Evolutionary conservation across 2,888 invertebrate genomes (phyloP).

Genomic region (Eupithecia inturbata): DNA sequence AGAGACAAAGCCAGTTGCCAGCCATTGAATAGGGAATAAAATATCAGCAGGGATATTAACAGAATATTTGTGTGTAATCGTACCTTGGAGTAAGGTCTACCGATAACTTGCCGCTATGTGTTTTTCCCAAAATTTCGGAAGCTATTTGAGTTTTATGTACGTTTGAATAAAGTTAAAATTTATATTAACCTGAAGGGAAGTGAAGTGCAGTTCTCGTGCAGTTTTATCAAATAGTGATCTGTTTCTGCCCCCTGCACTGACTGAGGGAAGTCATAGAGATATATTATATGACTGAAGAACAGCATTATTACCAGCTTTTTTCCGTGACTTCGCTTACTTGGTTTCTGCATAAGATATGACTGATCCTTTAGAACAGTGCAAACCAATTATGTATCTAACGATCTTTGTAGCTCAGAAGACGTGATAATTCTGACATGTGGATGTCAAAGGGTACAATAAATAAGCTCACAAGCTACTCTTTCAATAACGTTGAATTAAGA

Average conservation of each 20-base stretch:
- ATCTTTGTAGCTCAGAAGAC: background rate
- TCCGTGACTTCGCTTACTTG: background rate
- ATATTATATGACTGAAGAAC: no score
- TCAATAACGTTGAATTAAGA: background rate
- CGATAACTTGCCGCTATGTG: constrained; percentile 37
- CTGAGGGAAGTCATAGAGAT: no score
- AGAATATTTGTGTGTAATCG: constrained; percentile 44
- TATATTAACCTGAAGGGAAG: background rate
- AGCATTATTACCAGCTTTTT: background rate
- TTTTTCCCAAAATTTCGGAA: constrained; percentile 15
- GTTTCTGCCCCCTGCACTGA: background rate
- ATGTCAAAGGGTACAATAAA: background rate
- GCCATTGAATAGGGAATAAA: constrained; percentile 50
- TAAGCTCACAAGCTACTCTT: background rate
- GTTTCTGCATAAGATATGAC: background rate
- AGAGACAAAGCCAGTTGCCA: constrained; percentile 51
- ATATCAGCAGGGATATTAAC: constrained; percentile 46
- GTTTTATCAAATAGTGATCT: background rate
- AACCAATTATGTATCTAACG: background rate
- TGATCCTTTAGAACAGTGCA: background rate
- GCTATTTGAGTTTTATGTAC: constrained; percentile 3
- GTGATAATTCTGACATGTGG: no score
- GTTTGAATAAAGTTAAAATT: background rate
- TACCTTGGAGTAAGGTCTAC: constrained; percentile 42
- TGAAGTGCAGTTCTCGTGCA: background rate